A percentile compares a stretch with the other conserved stretches of the same genome.
phyloP scores from a whole-genome alignment of 2,797 vertebrate genomes.

The Chiroxiphia lanceolata region DNA sequence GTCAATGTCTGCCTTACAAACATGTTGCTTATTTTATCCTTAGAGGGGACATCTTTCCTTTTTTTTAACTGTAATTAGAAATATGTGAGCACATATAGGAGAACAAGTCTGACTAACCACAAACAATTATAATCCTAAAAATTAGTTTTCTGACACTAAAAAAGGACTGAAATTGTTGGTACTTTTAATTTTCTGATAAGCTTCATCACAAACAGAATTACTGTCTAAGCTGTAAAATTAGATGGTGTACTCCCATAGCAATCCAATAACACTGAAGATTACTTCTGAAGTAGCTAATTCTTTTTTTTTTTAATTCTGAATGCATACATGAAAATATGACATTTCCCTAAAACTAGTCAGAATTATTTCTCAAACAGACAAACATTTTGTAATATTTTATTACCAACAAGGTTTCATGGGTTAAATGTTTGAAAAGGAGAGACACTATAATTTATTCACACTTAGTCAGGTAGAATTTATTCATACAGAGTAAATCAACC shows the following conservation, averaged over 20 bases:
- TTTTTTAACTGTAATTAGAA: background rate
- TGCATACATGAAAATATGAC: background rate
- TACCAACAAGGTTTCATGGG: slow-evolving; percentile 26
- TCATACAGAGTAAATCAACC: slow-evolving; percentile 50
- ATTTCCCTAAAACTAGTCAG: background rate
- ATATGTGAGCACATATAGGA: background rate
- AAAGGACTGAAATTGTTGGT: background rate
- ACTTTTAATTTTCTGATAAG: background rate
- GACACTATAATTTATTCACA: background rate
- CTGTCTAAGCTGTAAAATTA: background rate
- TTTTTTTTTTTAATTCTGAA: background rate
- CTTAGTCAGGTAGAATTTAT: slow-evolving; percentile 49
- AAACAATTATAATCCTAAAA: background rate
- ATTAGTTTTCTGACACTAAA: background rate
- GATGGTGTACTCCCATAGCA: background rate
- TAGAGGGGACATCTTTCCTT: background rate
- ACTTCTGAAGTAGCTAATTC: background rate
- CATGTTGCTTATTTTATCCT: background rate
- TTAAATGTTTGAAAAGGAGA: slow-evolving; percentile 62
- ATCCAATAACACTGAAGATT: background rate
- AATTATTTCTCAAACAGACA: background rate
- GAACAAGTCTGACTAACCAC: background rate
- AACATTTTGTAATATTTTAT: slow-evolving; percentile 52
- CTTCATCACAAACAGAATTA: background rate
- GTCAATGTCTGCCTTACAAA: background rate